Base-by-base conservation (phyloP, 2,113 vertebrate genomes). In the Axis porcinus region DNA sequence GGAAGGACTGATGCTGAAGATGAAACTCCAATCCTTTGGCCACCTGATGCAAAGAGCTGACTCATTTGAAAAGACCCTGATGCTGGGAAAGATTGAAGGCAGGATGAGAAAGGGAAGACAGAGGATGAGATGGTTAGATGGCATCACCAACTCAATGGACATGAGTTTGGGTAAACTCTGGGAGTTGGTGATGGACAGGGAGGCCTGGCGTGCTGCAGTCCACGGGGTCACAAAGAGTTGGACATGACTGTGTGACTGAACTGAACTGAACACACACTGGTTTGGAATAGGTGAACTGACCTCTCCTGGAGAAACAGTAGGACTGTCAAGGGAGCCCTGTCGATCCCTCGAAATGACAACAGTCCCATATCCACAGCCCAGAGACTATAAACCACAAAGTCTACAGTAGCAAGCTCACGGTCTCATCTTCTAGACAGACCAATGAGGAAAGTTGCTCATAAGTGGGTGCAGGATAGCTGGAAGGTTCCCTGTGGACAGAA, bases 291-390 rank as follows among this genome's bases (percentile, higher is more conserved):
- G 3, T 27, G 50, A 82, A 64, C 2, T 36, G 23, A 33, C 7
- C 14, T 74, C 9, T 78, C 1, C 60, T 70, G 30, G 25, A 58
- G 15, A 43, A 47, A 33, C 1, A 21, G 3, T 21, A 70, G n/a
- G 28, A 45, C 6, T 54, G 36, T 28, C 17, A 17, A 15, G 6
- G 23, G 16, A 30, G 12, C 9, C 16, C 1, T 21, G 0, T 23
- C 27, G 3, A 60, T 43, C 23, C 9, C 12, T 6, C 13, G 27
- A 5, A 11, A 1, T 14, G 1, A 10, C 33, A 33, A 19, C 79
- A 0, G 9, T 62, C 14, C 30, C 67, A 27, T 6, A 50, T 40
- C 33, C 16, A 54, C 5, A 87, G 15, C 7, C 6, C 50, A 54
- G 47, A 47, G n/a, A 30, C 47, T 79, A 43, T 11, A 85, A 52